Percentiles rank a stretch among this genome's conserved stretches.
phyloP scores from a whole-genome alignment of 1,140 invertebrate species.

The Diprion similis region DNA sequence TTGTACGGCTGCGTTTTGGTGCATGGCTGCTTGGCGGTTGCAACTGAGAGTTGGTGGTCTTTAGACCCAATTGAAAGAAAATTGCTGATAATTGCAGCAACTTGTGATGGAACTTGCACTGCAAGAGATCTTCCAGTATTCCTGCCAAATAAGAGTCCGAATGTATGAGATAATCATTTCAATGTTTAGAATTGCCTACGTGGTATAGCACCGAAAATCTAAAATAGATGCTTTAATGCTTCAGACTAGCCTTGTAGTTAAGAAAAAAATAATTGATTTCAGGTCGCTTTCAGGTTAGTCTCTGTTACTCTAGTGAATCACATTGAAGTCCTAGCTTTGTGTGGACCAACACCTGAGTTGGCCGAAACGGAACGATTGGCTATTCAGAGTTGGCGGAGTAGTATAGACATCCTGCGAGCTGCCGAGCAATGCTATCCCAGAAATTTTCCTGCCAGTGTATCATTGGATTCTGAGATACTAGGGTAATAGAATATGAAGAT shows the following conservation, averaged over 20 bases:
- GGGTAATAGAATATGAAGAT: constrained; percentile 60
- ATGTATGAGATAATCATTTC: constrained; percentile 63
- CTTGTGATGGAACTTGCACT: constrained; percentile 69
- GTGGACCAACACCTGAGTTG: constrained; percentile 78
- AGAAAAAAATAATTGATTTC: constrained; percentile 35
- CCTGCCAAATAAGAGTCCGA: constrained; percentile 82
- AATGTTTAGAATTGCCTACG: not conserved
- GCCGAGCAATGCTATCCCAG: constrained; percentile 68
- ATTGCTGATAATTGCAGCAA: constrained; percentile 72
- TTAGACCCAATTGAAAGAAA: constrained; percentile 77
- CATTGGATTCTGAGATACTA: constrained; percentile 69
- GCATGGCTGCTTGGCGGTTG: constrained; percentile 76
- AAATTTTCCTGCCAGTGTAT: constrained; percentile 69
- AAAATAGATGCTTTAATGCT: constrained; percentile 12
- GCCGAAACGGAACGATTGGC: constrained; percentile 76
- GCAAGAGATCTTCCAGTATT: constrained; percentile 81
- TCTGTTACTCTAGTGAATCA: constrained; percentile 76
- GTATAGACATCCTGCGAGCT: constrained; percentile 70
- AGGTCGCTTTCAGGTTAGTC: constrained; percentile 83
- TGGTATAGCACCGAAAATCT: not conserved
- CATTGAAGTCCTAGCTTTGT: constrained; percentile 78
- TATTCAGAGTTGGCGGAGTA: constrained; percentile 75
- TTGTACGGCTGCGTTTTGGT: constrained; percentile 81
- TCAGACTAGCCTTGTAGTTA: constrained; percentile 9
- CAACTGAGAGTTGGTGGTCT: constrained; percentile 81